Evolutionary conservation across 2,113 vertebrate genomes (phyloP).

Genomic region (Symphodus melops): DNA sequence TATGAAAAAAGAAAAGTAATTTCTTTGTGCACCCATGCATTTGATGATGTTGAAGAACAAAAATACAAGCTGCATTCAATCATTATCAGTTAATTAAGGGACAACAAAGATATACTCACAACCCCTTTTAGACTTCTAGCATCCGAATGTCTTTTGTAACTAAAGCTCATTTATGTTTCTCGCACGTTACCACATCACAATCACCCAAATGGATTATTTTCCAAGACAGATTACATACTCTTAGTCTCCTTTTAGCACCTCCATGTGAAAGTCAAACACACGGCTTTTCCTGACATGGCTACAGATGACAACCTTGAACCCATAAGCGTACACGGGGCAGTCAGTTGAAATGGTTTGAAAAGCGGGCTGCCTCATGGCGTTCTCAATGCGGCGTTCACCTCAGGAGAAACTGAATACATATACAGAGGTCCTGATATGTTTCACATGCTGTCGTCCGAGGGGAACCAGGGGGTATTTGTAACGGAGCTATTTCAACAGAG

Average conservation of each 20-base stretch:
- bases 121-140: slow-evolving; percentile 11
- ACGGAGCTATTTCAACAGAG: slow-evolving; percentile 61
- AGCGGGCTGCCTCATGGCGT: slow-evolving; percentile 42
- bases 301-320: slow-evolving; percentile 74
- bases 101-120: slow-evolving; percentile 10
- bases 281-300: slow-evolving; percentile 31
- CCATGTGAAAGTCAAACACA: slow-evolving; percentile 66
- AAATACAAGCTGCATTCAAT: slow-evolving; percentile 33
- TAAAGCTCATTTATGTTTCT: slow-evolving; percentile 54
- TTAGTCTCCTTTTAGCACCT: slow-evolving; percentile 76
- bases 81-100: slow-evolving; percentile 52
- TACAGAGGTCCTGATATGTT: slow-evolving; percentile 76
- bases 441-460: slow-evolving; percentile 72
- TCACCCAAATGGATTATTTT: slow-evolving; percentile 60
- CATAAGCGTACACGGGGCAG: slow-evolving; percentile 34
- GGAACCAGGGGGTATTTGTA: slow-evolving; percentile 59
- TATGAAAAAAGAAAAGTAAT: not conserved
- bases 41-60: not conserved
- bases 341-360: slow-evolving; percentile 42
- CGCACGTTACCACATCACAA: slow-evolving; percentile 63
- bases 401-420: slow-evolving; percentile 76
- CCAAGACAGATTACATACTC: slow-evolving; percentile 57
- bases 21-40: slow-evolving; percentile 6
- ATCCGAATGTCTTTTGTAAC: slow-evolving; percentile 16
- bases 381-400: slow-evolving; percentile 54